Percentiles rank a stretch among this genome's conserved stretches.
Conservation (phyloP, 2,113 vertebrate species). For the Esox niger region DNA sequence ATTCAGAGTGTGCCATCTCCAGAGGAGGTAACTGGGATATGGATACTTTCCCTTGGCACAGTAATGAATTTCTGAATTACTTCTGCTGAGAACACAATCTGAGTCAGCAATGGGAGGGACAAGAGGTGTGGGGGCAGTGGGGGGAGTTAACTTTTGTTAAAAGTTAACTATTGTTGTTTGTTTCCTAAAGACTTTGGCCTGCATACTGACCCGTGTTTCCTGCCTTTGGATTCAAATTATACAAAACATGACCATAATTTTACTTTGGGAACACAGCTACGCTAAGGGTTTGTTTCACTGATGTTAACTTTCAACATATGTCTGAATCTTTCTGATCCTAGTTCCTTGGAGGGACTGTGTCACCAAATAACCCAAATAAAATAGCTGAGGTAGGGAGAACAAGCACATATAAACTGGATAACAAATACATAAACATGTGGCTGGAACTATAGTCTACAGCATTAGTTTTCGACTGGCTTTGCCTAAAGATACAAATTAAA, state of each 20-base stretch:
- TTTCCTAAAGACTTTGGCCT: slow-evolving; percentile 55
- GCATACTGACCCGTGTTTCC: slow-evolving; percentile 63
- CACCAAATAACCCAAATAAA: slow-evolving; percentile 36
- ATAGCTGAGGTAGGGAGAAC: slow-evolving; percentile 38
- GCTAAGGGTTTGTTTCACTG: slow-evolving; percentile 43
- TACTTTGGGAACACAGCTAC: slow-evolving; percentile 37
- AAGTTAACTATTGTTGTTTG: slow-evolving; percentile 37
- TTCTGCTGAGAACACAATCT: slow-evolving; percentile 41
- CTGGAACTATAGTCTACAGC: too few relatives aligned
- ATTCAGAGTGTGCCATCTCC: neutral
- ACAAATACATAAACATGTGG: slow-evolving; percentile 60
- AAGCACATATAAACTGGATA: slow-evolving; percentile 53
- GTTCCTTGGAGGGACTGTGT: slow-evolving; percentile 24
- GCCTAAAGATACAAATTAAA: too few relatives aligned
- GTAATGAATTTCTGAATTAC: slow-evolving; percentile 24
- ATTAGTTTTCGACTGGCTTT: too few relatives aligned
- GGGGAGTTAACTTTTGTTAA: slow-evolving; percentile 16
- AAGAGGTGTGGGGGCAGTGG: neutral
- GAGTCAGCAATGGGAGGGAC: slow-evolving; percentile 9
- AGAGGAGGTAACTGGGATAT: neutral
- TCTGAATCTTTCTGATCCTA: slow-evolving; percentile 51
- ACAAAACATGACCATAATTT: slow-evolving; percentile 34
- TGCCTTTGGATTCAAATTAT: slow-evolving; percentile 53
- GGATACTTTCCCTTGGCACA: slow-evolving; percentile 21
- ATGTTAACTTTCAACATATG: slow-evolving; percentile 73